phyloP scores from a whole-genome alignment of 1,140 invertebrate species.

The Leptoteleia sp. region DNA sequence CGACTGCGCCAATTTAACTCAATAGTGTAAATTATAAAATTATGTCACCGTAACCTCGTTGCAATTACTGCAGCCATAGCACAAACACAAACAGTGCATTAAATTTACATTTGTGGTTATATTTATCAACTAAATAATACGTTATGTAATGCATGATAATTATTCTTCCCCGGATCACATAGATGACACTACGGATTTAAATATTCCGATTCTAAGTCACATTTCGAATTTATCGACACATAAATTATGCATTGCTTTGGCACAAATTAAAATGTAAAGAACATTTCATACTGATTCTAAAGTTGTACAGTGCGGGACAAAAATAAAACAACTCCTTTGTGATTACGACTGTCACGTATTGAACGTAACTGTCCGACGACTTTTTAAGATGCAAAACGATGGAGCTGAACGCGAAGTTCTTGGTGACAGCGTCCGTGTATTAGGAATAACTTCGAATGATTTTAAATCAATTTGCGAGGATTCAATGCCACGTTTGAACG shows the following conservation, averaged over 20 bases:
- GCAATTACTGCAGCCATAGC: no score
- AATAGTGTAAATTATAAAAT: no score
- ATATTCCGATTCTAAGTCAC: conserved; percentile 14
- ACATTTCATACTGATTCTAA: conserved; percentile 8
- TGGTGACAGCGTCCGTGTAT: conserved; percentile 71
- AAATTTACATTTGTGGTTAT: no score
- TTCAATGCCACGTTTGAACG: conserved; percentile 56
- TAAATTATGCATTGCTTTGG: conserved; percentile 36
- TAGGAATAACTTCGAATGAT: conserved; percentile 76
- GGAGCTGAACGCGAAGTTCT: conserved; percentile 36
- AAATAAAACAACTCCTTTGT: conserved; percentile 44
- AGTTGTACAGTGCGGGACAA: conserved; percentile 5
- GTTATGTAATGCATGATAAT: conserved; percentile 23
- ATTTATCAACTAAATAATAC: no score
- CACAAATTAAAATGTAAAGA: conserved; percentile 39
- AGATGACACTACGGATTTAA: conserved; percentile 28
- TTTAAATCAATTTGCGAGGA: conserved; percentile 77
- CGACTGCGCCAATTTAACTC: no score
- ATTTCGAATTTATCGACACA: conserved; percentile 18
- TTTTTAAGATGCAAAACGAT: conserved; percentile 50
- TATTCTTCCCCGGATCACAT: conserved; percentile 1
- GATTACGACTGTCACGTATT: conserved; percentile 43
- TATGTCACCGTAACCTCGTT: no score
- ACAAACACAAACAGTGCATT: no score
- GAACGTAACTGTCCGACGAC: conserved; percentile 18